phyloP scores from a whole-genome alignment of 2,888 invertebrate genomes.

The Labia minor region DNA sequence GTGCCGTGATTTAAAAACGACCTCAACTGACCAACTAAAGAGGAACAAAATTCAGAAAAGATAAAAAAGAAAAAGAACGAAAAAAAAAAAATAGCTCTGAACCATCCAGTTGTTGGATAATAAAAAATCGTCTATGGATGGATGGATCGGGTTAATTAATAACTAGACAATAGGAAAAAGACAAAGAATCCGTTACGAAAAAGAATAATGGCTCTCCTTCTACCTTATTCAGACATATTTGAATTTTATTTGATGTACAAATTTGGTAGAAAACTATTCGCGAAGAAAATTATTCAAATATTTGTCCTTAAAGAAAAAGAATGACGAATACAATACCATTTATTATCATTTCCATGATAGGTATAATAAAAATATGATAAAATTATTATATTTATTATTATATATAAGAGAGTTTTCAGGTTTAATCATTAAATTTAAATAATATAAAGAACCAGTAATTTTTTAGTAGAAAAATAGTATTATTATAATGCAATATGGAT shows the following conservation, averaged over 20 bases:
- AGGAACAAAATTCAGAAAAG: neutral
- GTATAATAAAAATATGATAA: no score
- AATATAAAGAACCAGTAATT: no score
- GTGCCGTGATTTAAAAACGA: conserved; percentile 3
- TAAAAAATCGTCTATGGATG: neutral
- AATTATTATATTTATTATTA: no score
- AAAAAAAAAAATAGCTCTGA: neutral
- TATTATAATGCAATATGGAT: no score
- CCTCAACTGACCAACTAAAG: neutral
- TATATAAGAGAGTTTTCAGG: no score
- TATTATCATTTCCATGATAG: no score
- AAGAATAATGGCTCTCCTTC: neutral
- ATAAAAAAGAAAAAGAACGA: neutral
- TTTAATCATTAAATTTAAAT: no score
- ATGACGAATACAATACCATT: no score
- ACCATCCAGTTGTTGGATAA: neutral
- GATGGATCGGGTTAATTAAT: neutral
- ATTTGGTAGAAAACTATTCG: neutral
- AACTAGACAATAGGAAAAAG: neutral
- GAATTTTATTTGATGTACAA: neutral
- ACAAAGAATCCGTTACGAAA: neutral
- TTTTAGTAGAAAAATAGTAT: no score
- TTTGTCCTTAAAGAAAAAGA: neutral
- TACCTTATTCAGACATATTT: neutral
- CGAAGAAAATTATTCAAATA: neutral